A percentile compares a stretch with the other conserved stretches of the same genome.
Conservation (phyloP, 2,113 vertebrate genomes). For the Mobula hypostoma region DNA sequence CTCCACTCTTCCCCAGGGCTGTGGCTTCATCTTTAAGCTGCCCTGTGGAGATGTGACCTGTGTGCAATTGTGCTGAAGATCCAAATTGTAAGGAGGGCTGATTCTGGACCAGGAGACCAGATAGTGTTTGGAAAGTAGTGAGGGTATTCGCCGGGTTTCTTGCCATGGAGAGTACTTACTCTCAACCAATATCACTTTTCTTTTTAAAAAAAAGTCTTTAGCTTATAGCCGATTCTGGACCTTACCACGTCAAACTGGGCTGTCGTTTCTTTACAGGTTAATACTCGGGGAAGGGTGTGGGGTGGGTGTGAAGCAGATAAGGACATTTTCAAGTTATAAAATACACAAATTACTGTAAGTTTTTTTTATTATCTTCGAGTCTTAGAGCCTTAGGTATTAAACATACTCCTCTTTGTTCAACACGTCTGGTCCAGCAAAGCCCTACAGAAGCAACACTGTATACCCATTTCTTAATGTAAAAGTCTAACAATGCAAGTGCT, state of each 20-base stretch:
- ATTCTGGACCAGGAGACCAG: neutral
- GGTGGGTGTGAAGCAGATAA: neutral
- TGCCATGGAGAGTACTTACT: no score
- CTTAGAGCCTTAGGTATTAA: neutral
- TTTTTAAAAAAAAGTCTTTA: neutral
- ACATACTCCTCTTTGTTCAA: neutral
- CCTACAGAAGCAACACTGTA: neutral
- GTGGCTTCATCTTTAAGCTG: neutral
- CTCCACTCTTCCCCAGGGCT: no score
- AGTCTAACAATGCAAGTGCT: neutral
- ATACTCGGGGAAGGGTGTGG: no score
- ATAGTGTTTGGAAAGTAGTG: neutral
- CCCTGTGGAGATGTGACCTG: neutral
- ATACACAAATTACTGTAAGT: neutral
- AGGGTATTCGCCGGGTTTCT: neutral
- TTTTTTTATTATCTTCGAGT: neutral
- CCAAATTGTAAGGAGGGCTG: neutral
- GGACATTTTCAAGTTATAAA: slow-evolving; percentile 5
- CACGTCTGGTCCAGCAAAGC: neutral
- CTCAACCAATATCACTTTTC: neutral
- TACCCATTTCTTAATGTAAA: neutral
- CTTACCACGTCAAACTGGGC: neutral
- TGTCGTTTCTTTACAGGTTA: neutral
- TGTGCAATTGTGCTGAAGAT: neutral
- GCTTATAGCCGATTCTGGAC: neutral